phyloP scores from a whole-genome alignment of 1,140 invertebrate species.

The Leptinotarsa defecta region DNA sequence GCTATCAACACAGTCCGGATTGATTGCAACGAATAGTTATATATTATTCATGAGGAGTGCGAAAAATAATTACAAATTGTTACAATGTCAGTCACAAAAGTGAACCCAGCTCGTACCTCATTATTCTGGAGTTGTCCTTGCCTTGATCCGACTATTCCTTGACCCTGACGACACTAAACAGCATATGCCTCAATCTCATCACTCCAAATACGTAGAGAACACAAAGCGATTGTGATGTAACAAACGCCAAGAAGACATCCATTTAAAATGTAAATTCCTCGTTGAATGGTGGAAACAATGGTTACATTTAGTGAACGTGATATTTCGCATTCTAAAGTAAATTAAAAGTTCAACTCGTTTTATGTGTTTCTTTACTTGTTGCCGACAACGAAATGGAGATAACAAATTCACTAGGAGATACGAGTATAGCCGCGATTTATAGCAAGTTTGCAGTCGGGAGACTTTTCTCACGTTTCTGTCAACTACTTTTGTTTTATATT shows the following conservation, averaged over 20 bases:
- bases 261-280: not conserved
- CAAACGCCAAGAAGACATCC: not conserved
- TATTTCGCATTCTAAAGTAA: not conserved
- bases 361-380: not conserved
- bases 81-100: no score
- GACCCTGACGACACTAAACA: not conserved
- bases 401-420: no score
- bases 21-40: no score
- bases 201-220: not conserved
- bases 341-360: conserved; percentile 3
- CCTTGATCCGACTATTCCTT: not conserved
- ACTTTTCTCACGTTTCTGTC: no score
- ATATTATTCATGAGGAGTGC: no score
- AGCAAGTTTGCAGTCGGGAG: no score
- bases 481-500: no score
- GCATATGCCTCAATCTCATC: not conserved
- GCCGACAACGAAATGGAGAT: not conserved
- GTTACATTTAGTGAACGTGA: not conserved
- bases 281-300: conserved; percentile 1
- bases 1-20: no score
- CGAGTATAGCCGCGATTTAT: no score
- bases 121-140: not conserved
- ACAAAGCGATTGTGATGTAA: not conserved
- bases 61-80: no score
- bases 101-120: no score